Conservation (phyloP, 2,888 invertebrate genomes). For the Alitta virens region DNA sequence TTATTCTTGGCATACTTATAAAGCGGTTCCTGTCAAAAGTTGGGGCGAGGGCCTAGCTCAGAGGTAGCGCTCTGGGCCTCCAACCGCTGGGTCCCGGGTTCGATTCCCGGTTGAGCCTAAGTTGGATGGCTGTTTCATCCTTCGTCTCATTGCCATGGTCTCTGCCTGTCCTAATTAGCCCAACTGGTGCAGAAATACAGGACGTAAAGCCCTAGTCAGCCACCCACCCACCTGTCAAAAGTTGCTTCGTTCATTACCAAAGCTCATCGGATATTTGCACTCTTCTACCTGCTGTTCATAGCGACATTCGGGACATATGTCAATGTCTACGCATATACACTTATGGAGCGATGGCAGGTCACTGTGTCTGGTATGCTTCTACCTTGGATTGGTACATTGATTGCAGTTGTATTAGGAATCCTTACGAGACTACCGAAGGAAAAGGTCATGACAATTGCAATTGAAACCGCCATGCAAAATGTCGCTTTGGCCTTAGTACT, state of each 20-base stretch:
- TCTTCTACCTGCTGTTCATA: slow-evolving; percentile 54
- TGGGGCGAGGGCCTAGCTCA: too few species aligned
- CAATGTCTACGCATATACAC: slow-evolving; percentile 58
- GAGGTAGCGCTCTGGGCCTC: too few species aligned
- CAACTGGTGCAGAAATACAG: too few species aligned
- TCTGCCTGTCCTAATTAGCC: too few species aligned
- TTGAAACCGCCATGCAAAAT: slow-evolving; percentile 14
- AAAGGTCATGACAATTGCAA: slow-evolving; percentile 35
- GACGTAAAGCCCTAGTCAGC: too few species aligned
- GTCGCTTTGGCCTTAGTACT: slow-evolving; percentile 58
- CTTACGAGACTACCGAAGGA: slow-evolving; percentile 51
- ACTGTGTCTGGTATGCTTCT: slow-evolving; percentile 55
- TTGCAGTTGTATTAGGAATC: slow-evolving; percentile 43
- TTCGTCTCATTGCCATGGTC: too few species aligned
- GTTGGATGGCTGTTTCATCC: too few species aligned
- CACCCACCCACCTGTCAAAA: slow-evolving; percentile 19
- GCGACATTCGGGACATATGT: slow-evolving; percentile 57
- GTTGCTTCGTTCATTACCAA: background rate
- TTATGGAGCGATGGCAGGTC: slow-evolving; percentile 39
- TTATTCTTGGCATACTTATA: slow-evolving; percentile 58
- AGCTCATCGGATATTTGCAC: slow-evolving; percentile 44
- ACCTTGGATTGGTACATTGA: slow-evolving; percentile 58
- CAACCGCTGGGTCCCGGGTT: too few species aligned
- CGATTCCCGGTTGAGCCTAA: too few species aligned
- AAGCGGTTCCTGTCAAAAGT: slow-evolving; percentile 35